Evolutionary conservation across 2,113 vertebrate genomes (phyloP).

Genomic region (Rhabdornis inornatus): DNA sequence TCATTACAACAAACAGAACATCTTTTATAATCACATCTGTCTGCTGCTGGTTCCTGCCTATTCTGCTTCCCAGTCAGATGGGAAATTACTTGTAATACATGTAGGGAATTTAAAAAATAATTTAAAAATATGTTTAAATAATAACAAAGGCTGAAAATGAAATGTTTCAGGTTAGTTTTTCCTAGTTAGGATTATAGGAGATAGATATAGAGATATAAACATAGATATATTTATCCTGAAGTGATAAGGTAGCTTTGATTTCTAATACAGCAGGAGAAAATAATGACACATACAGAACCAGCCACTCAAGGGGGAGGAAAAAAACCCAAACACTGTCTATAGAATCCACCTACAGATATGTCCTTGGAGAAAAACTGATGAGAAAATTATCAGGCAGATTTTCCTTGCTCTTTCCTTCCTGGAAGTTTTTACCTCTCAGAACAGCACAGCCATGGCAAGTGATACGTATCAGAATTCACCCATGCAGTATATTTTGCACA

Average conservation of each 20-base stretch:
- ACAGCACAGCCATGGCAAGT: neutral
- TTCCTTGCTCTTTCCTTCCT: neutral
- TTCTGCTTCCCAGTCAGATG: neutral
- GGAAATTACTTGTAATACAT: neutral
- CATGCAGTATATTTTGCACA: constrained; percentile 3
- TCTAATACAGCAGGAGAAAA: neutral
- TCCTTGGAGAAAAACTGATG: neutral
- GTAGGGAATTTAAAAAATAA: neutral
- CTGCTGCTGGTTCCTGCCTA: neutral
- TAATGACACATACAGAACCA: neutral
- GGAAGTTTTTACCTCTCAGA: neutral
- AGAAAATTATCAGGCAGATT: constrained; percentile 10
- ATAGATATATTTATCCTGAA: neutral
- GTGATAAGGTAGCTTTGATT: neutral
- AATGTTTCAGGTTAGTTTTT: neutral
- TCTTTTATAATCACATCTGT: constrained; percentile 2
- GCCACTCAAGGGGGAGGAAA: neutral
- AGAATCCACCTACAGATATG: neutral
- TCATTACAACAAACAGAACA: neutral
- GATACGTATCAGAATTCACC: neutral
- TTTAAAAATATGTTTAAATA: neutral
- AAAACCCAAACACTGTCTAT: neutral
- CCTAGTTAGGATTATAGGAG: neutral
- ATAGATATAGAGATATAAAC: neutral
- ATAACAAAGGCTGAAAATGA: neutral